Evolutionary conservation across 2,113 vertebrate genomes (phyloP), one percentile per base, ranked within the genome.

Genomic region (Hipposideros armiger): DNA sequence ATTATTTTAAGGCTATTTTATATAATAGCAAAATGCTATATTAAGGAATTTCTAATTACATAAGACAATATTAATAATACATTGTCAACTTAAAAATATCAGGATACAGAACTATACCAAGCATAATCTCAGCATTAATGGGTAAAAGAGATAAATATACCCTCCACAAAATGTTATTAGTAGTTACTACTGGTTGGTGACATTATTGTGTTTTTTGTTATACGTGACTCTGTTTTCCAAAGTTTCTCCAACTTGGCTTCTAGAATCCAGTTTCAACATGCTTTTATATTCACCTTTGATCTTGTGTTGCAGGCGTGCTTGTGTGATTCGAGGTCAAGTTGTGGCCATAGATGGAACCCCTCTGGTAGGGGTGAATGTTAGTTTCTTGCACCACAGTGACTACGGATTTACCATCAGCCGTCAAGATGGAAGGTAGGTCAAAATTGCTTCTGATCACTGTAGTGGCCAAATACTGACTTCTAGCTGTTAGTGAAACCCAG

Each of bases 361-460:
- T 60, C 97, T 99, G 77, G 99, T 99, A 52, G 99, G 99, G 17
- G 99, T 99, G 80, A 99, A 99, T 45, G 99, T 99, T 98, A 99
- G 99, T 89, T 99, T 99, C 98, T 98, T 99, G 47, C 99, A 99
- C 97, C 99, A 99, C 98, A 99, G 98, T 24, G 99, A 99, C 96
- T 99, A 99, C 14, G 99, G 99, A 17, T 99, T 99, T 98, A 99
- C 99, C 36, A 99, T 99, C 98, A 99, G 99, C 62, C 99, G 99
- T 7, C 99, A 99, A 96, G 99, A 99, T 90, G 99, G 99, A 95
- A 99, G 99, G 99, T 99, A 98, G 52, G 91, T 70, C 28, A 54
- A 0, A 69, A 15, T 73, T 94, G 67, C 19, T 83, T 96, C 69
- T 70, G 50, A 58, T 74, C 42, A 13, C 74, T 87, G 6, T 81